Percentiles rank a stretch among this genome's conserved stretches.
Conservation (phyloP, 2,888 invertebrate genomes). For the Drosophila emarginata region DNA sequence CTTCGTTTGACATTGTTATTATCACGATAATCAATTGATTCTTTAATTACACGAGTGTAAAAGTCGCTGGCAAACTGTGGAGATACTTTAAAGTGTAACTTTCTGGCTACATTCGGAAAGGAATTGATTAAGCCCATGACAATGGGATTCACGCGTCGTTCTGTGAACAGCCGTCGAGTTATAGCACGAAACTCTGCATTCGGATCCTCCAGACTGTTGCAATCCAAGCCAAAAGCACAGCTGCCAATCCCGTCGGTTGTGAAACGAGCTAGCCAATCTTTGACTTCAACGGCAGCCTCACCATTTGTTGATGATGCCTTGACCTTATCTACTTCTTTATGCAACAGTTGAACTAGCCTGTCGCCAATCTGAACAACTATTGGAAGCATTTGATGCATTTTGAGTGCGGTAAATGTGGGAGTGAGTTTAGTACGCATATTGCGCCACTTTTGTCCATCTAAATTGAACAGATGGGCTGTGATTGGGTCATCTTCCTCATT, state of each 20-base stretch:
- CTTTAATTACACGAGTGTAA: conserved; percentile 76
- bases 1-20: conserved; percentile 80
- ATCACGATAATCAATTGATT: conserved; percentile 81
- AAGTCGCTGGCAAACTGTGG: conserved; percentile 69
- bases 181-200: conserved; percentile 79
- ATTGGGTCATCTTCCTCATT: background rate
- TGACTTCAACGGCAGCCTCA: background rate
- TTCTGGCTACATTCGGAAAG: conserved; percentile 59
- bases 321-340: background rate
- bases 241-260: conserved; percentile 84
- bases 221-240: conserved; percentile 83
- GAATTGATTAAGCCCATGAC: conserved; percentile 52
- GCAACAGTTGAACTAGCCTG: background rate
- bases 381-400: conserved; percentile 4
- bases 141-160: conserved; percentile 55
- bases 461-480: background rate
- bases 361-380: background rate
- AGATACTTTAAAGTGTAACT: conserved; percentile 57
- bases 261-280: conserved; percentile 82
- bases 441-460: background rate
- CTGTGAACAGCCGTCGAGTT: conserved; percentile 63
- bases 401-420: background rate
- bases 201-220: conserved; percentile 82
- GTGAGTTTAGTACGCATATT: background rate
- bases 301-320: background rate